phyloP scores from a whole-genome alignment of 2,113 vertebrate species.

The Engystomops pustulosus region DNA sequence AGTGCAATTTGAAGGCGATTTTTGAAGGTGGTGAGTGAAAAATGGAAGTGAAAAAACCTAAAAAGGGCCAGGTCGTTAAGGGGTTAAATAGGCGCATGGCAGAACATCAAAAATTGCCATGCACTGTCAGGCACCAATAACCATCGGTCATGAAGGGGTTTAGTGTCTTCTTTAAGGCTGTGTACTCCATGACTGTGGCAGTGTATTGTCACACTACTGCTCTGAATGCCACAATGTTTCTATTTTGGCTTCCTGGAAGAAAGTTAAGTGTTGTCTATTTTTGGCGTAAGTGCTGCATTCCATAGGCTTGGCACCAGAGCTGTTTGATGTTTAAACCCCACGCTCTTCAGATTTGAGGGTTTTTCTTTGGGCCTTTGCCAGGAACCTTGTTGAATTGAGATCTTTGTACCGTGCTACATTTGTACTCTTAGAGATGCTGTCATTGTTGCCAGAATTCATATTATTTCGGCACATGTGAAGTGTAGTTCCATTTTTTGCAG shows the following conservation, averaged over 20 bases:
- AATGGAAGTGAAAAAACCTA: too few relatives aligned
- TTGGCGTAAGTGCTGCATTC: constrained; percentile 64
- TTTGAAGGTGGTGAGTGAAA: too few relatives aligned
- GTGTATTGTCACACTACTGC: constrained; percentile 53
- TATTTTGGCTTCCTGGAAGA: constrained; percentile 63
- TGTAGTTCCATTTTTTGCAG: not conserved
- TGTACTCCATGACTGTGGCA: constrained; percentile 43
- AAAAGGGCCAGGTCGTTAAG: too few relatives aligned
- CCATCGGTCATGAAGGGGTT: too few relatives aligned
- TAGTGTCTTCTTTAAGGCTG: too few relatives aligned
- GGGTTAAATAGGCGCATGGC: not conserved
- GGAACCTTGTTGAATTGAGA: constrained; percentile 32
- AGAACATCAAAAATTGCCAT: too few relatives aligned
- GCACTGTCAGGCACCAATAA: too few relatives aligned
- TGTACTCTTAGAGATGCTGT: constrained; percentile 14
- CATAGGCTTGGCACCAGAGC: constrained; percentile 61
- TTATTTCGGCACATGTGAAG: not conserved
- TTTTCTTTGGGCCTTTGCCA: constrained; percentile 59
- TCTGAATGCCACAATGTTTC: constrained; percentile 60
- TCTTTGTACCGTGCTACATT: constrained; percentile 48
- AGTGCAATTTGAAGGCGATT: too few relatives aligned
- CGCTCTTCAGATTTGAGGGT: constrained; percentile 52
- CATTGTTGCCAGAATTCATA: not conserved
- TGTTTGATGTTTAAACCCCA: constrained; percentile 60
- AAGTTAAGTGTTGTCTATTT: constrained; percentile 65